These are phyloP conservation scores for Anisognathus igniventris DNA, from an alignment of 2,797 vertebrate genomes.

Conservation along the genomic window DNA sequence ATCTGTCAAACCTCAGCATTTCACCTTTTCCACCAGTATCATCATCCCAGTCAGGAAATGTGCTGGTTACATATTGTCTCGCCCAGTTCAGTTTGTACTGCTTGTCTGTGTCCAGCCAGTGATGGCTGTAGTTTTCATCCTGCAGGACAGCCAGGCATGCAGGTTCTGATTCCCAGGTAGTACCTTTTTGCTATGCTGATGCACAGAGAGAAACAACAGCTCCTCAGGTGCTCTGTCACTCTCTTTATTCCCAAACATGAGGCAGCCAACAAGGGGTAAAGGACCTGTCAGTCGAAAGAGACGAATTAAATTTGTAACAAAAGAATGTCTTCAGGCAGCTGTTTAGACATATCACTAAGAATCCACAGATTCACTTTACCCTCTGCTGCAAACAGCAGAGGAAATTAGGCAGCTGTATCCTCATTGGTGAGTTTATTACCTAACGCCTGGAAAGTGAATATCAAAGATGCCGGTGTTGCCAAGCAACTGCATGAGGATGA, in stretches of 20 bases:
- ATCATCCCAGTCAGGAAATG: background rate
- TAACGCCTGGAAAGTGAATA: conserved; percentile 12
- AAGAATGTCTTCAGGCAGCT: conserved; percentile 53
- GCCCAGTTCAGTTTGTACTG: background rate
- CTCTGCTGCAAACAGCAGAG: conserved; percentile 43
- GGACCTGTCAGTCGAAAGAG: conserved; percentile 1
- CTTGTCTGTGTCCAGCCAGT: background rate
- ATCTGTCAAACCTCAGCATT: background rate
- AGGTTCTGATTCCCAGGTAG: background rate
- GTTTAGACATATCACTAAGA: conserved; percentile 48
- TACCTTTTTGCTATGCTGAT: background rate
- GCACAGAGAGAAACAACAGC: background rate
- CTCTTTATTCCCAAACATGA: conserved; percentile 11
- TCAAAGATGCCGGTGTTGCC: conserved; percentile 65
- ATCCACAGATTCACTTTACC: conserved; percentile 25
- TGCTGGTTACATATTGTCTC: background rate
- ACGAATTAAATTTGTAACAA: conserved; percentile 47
- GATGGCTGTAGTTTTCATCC: background rate
- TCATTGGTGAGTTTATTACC: conserved; percentile 67
- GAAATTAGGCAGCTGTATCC: conserved; percentile 62
- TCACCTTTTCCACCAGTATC: background rate
- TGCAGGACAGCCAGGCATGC: rapidly evolving
- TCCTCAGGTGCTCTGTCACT: background rate
- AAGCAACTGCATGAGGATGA: conserved; percentile 62
- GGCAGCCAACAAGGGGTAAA: background rate